phyloP scores from a whole-genome alignment of 2,797 vertebrate genomes.

The Rhynchotus rufescens region DNA sequence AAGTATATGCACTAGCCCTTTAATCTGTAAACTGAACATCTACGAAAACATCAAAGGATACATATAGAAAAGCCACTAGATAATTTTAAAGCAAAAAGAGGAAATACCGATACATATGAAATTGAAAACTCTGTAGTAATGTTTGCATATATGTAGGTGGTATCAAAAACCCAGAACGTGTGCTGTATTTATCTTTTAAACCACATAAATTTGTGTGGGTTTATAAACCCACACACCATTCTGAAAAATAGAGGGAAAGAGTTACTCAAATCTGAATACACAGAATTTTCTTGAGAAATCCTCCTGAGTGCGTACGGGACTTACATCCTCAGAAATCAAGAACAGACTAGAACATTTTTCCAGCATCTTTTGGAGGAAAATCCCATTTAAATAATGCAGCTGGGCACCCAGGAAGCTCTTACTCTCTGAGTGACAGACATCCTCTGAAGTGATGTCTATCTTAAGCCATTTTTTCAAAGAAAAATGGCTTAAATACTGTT shows the following conservation, averaged over 20 bases:
- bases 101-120: not conserved
- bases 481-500: constrained; percentile 40
- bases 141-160: not conserved
- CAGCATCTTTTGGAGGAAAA: not conserved
- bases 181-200: not conserved
- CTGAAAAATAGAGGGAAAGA: not conserved
- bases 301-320: not conserved
- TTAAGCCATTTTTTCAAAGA: no score
- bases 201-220: no score
- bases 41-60: not conserved
- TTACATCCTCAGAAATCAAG: constrained; percentile 6
- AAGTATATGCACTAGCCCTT: not conserved
- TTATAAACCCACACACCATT: not conserved
- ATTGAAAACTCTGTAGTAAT: not conserved
- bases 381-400: not conserved
- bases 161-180: not conserved
- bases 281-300: not conserved
- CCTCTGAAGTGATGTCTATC: constrained; percentile 45
- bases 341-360: not conserved
- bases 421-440: not conserved
- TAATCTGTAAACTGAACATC: not conserved
- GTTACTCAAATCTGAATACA: not conserved
- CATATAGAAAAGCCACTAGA: not conserved
- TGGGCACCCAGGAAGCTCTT: constrained; percentile 40
- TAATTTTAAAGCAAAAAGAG: not conserved